A percentile compares a stretch with the other conserved stretches of the same genome.
Evolutionary conservation across 2,797 vertebrate species (phyloP).

Genomic region (Ispidina lecontei): DNA sequence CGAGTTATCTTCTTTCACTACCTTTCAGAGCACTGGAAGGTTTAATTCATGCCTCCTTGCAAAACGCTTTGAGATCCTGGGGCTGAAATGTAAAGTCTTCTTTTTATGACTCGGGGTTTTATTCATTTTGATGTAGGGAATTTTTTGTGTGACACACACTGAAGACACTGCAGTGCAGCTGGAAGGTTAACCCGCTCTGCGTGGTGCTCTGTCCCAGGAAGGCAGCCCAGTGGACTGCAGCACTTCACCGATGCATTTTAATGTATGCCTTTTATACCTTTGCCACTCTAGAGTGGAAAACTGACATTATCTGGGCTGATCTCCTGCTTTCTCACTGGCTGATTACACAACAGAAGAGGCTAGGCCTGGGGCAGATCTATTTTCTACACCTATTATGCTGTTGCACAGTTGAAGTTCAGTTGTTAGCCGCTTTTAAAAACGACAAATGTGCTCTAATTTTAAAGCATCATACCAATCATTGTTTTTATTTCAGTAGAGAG

Average conservation of each 20-base stretch:
- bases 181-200: neutral
- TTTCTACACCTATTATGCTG: constrained; percentile 55
- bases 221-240: constrained; percentile 1
- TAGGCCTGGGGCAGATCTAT: constrained; percentile 51
- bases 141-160: neutral
- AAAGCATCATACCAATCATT: constrained; percentile 73
- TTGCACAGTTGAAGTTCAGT: constrained; percentile 44
- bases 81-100: constrained; percentile 2
- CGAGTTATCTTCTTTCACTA: constrained; percentile 50
- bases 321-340: constrained; percentile 37
- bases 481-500: constrained; percentile 77
- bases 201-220: neutral
- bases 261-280: constrained; percentile 52
- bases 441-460: constrained; percentile 77
- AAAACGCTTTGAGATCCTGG: constrained; percentile 22
- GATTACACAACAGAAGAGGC: constrained; percentile 52
- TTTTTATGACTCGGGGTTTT: constrained; percentile 12
- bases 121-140: constrained; percentile 2
- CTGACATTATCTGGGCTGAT: constrained; percentile 12
- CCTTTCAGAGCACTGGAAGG: constrained; percentile 8
- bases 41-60: constrained; percentile 47
- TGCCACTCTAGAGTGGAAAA: constrained; percentile 13
- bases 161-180: neutral
- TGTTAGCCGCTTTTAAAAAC: constrained; percentile 67
- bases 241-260: constrained; percentile 46